A percentile compares a stretch with the other conserved stretches of the same genome.
These are phyloP conservation scores for Melanotaenia parkinsoni DNA, from an alignment of 2,797 vertebrate species.

Conservation along the genomic window DNA sequence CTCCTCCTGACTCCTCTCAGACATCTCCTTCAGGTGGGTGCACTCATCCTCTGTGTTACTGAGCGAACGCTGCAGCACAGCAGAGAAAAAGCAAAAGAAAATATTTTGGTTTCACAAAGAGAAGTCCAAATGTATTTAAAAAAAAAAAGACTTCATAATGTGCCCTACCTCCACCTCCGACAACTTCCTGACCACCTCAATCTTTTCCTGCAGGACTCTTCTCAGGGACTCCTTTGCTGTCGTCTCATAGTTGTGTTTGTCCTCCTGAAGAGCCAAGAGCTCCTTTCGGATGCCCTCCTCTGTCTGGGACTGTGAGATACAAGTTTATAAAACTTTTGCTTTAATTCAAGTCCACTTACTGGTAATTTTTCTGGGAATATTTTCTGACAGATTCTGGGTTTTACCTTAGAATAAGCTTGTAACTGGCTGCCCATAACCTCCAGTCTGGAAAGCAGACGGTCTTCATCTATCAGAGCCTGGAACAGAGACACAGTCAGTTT, in stretches of 20 bases:
- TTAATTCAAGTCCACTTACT: neutral
- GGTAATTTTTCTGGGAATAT: neutral
- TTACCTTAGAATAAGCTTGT: slow-evolving; percentile 96
- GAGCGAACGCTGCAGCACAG: slow-evolving; percentile 87
- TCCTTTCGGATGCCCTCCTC: slow-evolving; percentile 97
- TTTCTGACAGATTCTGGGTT: slow-evolving; percentile 31
- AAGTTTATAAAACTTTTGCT: neutral
- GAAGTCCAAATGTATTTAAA: neutral
- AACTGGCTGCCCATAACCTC: slow-evolving; percentile 99
- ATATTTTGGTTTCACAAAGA: neutral
- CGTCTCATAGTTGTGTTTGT: slow-evolving; percentile 99
- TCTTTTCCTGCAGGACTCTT: slow-evolving; percentile 99
- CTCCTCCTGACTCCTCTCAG: slow-evolving; percentile 95
- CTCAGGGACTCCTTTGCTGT: slow-evolving; percentile 99
- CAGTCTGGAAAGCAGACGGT: slow-evolving; percentile 95
- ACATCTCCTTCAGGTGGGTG: slow-evolving; percentile 99
- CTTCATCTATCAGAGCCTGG: slow-evolving; percentile 99
- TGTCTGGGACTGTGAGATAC: slow-evolving; percentile 89
- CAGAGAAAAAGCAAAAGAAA: neutral
- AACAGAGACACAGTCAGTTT: slow-evolving; percentile 27
- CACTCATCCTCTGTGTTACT: slow-evolving; percentile 99
- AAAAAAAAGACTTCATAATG: neutral
- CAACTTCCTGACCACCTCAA: slow-evolving; percentile 97
- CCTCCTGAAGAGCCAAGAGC: slow-evolving; percentile 94
- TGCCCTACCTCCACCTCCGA: slow-evolving; percentile 94